Conservation (phyloP, 2,797 vertebrate genomes). For the Molossus alvarezi region DNA sequence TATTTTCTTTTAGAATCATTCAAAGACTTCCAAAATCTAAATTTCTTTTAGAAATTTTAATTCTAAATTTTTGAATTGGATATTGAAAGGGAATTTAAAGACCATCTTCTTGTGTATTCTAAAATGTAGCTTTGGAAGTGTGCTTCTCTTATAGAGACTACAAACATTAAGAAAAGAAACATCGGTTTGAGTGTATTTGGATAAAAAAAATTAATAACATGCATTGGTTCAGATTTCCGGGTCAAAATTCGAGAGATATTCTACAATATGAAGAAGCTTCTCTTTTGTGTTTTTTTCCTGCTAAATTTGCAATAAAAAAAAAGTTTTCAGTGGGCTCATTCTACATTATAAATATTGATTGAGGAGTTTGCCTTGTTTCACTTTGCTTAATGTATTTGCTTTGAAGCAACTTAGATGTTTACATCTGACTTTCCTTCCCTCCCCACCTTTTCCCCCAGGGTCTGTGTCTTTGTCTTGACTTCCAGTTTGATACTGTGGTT, state of each 20-base stretch:
- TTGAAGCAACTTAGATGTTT: slow-evolving; percentile 32
- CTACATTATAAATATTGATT: background rate
- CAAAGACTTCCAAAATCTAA: background rate
- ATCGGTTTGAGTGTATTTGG: slow-evolving; percentile 18
- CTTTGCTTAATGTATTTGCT: background rate
- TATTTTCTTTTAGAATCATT: slow-evolving; percentile 45
- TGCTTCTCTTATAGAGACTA: background rate
- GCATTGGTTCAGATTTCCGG: slow-evolving; percentile 38
- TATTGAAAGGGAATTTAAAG: slow-evolving; percentile 45
- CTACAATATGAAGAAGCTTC: slow-evolving; percentile 2
- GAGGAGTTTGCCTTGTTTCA: background rate
- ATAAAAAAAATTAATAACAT: slow-evolving; percentile 48
- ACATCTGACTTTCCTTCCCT: slow-evolving; percentile 69
- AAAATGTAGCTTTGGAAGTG: slow-evolving; percentile 52
- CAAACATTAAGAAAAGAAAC: background rate
- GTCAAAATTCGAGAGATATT: slow-evolving; percentile 39
- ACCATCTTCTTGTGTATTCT: background rate
- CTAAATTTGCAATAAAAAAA: background rate
- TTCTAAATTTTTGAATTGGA: background rate
- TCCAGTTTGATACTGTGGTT: slow-evolving; percentile 99
- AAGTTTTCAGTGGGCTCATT: background rate
- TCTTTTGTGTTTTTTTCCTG: background rate
- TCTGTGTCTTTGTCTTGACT: slow-evolving; percentile 98
- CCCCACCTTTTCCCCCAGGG: slow-evolving; percentile 89
- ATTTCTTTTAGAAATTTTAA: slow-evolving; percentile 3